phyloP scores from a whole-genome alignment of 1,140 invertebrate genomes.

The Drosophila parabipectinata region DNA sequence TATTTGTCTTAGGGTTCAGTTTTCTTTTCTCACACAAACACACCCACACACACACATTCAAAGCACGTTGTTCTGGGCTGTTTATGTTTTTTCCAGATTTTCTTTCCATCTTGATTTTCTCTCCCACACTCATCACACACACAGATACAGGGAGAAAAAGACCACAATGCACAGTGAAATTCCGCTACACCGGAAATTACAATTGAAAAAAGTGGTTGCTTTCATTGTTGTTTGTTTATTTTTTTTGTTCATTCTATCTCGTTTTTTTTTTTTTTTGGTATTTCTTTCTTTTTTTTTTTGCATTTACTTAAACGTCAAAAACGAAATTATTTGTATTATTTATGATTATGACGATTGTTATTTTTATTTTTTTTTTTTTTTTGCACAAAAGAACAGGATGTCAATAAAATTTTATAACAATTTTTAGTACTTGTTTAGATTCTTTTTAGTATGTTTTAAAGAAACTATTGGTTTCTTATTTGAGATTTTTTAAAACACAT shows the following conservation, averaged over 20 bases:
- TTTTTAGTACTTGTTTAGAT: constrained; percentile 3
- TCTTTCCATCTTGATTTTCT: constrained; percentile 35
- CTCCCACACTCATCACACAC: constrained; percentile 30
- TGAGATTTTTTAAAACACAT: background rate
- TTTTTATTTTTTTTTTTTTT: constrained; percentile 34
- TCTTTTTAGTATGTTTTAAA: background rate
- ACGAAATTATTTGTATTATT: constrained; percentile 53
- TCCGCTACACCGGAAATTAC: constrained; percentile 78
- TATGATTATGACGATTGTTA: constrained; percentile 48
- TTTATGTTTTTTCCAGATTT: constrained; percentile 62
- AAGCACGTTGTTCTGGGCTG: constrained; percentile 56
- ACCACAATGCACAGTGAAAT: constrained; percentile 64
- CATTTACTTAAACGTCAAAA: constrained; percentile 37
- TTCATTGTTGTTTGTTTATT: constrained; percentile 38
- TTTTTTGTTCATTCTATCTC: constrained; percentile 1
- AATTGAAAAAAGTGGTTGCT: constrained; percentile 70
- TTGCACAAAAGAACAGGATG: constrained; percentile 61
- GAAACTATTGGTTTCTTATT: background rate
- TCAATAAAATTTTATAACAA: constrained; percentile 3
- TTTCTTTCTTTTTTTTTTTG: constrained; percentile 11
- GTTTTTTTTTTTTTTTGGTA: constrained; percentile 3
- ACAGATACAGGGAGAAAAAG: constrained; percentile 8
- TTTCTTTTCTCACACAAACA: constrained; percentile 14
- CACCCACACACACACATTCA: constrained; percentile 8
- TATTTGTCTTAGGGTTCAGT: constrained; percentile 28